Percentiles rank a stretch among this genome's conserved stretches.
These are phyloP conservation scores for Grallaria varia DNA, from an alignment of 2,113 vertebrate species.

Conservation along the genomic window DNA sequence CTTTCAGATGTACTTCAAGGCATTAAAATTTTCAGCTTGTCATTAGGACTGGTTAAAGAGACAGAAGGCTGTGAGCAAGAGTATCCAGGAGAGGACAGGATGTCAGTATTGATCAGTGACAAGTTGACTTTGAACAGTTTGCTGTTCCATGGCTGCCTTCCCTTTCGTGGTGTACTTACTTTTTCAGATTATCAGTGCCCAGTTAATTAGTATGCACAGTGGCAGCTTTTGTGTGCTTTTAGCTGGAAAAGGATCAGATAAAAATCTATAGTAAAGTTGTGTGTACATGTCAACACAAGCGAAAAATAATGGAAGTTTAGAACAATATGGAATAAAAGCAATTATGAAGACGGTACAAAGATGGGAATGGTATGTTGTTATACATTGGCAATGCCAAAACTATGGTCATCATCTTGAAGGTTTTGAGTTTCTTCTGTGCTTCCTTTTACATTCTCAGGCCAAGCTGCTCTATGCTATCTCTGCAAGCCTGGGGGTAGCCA, in stretches of 20 bases:
- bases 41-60: background rate
- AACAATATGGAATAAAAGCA: background rate
- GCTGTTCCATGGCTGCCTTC: background rate
- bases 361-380: background rate
- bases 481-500: background rate
- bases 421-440: background rate
- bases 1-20: background rate
- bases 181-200: background rate
- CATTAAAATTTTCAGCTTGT: background rate
- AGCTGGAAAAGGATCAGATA: background rate
- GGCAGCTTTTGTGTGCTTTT: background rate
- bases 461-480: background rate
- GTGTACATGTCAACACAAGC: background rate
- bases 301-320: background rate
- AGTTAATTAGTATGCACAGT: background rate
- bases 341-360: background rate
- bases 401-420: background rate
- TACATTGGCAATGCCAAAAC: background rate
- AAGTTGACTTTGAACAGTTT: background rate
- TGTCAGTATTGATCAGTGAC: background rate
- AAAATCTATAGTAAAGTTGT: background rate
- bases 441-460: background rate
- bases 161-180: background rate
- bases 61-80: background rate
- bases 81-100: background rate